Evolutionary conservation across 2,797 vertebrate genomes (phyloP), one percentile per base, ranked within the genome.

Genomic region (Tapirus indicus): DNA sequence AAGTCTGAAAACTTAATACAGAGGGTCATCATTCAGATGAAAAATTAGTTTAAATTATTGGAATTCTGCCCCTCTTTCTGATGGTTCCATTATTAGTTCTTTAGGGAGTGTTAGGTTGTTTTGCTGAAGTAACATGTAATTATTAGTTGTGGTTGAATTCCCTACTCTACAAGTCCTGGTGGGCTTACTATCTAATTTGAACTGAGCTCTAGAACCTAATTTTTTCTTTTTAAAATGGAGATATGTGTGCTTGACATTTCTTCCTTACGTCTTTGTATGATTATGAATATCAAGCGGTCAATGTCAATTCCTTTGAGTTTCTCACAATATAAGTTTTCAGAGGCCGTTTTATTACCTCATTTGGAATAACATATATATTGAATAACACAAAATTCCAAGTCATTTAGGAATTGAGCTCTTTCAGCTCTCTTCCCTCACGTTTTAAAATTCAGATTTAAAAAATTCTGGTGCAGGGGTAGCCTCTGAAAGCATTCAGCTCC

Each of bases 281-380:
- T 58, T 87, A 23, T 41, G 10, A 52, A 29, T 17, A 25, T 32
- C 32, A 49, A 52, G 44, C 78, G 54, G 5, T 87, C 84, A n/a
- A 0, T 38, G 25, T 49, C 20, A 56, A 12, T 74, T 35, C 16
- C 60, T 92, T 75, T 41, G 41, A 56, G 49, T 94, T 94, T 93
- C 66, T 91, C 66, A 71, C 83, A 89, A 47, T 44, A 86, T 41
- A 83, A 49, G 29, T 86, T 74, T 79, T 64, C 18, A 23, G 75
- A 64, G 47, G 18, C 41, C 60, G 5, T 85, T 38, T 38, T 60
- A 35, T 20, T 71, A 2, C 5, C 13, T 71, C 3, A 41, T 58
- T 77, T 47, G 20, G n/a, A 35, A 72, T 35, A 62, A 29, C 49
- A 52, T 52, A 52, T 14, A 52, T 52, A 52, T 16, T 52, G 49